Conservation (phyloP, 1,140 invertebrate genomes). For the Diprion similis region DNA sequence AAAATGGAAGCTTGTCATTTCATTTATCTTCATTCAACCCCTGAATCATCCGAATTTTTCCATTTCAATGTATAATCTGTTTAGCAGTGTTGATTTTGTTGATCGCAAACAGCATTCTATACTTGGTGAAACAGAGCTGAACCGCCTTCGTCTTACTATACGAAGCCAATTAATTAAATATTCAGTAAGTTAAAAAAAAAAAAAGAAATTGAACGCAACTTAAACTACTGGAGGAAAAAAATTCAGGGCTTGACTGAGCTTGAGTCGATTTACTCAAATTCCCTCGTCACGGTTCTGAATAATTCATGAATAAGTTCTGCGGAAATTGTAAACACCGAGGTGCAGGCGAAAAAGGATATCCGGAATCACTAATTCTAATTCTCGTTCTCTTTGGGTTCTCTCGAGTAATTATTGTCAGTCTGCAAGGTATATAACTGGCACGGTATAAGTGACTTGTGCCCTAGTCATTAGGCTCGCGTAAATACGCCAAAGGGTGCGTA, state of each 20-base stretch:
- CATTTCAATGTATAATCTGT: no score
- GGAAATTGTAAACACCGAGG: neutral
- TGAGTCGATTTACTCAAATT: no score
- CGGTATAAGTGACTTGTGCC: neutral
- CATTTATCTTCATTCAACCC: constrained; percentile 28
- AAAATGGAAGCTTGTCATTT: constrained; percentile 29
- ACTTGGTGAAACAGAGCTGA: neutral
- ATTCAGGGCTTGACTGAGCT: no score
- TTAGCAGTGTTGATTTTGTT: no score
- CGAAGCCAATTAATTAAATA: no score
- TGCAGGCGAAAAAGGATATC: neutral
- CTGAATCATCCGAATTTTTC: no score
- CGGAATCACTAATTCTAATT: neutral
- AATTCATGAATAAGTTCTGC: no score
- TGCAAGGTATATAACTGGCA: neutral
- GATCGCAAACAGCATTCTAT: neutral
- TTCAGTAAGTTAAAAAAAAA: no score
- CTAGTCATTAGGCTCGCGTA: neutral
- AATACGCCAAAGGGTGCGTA: neutral
- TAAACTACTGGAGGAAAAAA: no score
- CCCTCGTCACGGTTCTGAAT: no score
- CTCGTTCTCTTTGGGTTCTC: neutral
- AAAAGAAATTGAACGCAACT: no score
- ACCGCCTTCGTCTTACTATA: neutral
- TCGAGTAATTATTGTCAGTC: constrained; percentile 3